Evolutionary conservation across 1,140 invertebrate species (phyloP).

Genomic region (Hetaerina americana): DNA sequence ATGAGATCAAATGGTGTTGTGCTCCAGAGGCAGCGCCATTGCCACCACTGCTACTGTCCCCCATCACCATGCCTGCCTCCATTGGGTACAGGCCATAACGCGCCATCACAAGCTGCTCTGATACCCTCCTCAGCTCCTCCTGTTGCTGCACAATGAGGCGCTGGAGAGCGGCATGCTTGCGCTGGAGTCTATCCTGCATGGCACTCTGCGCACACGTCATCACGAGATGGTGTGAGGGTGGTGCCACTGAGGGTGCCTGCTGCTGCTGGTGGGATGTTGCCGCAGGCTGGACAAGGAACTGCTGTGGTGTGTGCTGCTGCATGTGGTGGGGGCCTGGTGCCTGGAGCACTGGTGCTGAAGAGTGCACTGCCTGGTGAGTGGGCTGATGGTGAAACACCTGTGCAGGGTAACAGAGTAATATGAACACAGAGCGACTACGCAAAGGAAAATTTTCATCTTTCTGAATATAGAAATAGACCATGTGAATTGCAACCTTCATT

Average conservation of each 20-base stretch:
- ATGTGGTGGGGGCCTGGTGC: not conserved
- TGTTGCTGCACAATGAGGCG: conserved; percentile 74
- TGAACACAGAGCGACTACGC: too few relatives aligned
- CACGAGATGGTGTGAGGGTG: conserved; percentile 34
- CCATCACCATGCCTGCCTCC: not conserved
- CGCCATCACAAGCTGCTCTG: conserved; percentile 71
- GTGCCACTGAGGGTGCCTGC: too few relatives aligned
- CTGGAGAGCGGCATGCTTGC: conserved; percentile 72
- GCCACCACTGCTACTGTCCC: not conserved
- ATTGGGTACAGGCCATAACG: conserved; percentile 51
- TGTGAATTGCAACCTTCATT: too few relatives aligned
- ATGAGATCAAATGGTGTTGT: not conserved
- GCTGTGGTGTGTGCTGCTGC: conserved; percentile 31
- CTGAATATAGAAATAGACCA: too few relatives aligned
- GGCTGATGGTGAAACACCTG: not conserved
- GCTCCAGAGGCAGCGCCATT: not conserved
- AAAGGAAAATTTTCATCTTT: too few relatives aligned
- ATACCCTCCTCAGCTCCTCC: conserved; percentile 67
- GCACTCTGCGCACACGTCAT: conserved; percentile 44
- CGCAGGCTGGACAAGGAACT: conserved; percentile 44
- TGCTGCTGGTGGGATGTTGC: conserved; percentile 29
- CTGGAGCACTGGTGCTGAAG: not conserved
- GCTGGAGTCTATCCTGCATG: conserved; percentile 57
- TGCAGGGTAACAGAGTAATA: too few relatives aligned
- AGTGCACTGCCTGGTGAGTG: not conserved